These are phyloP conservation scores for Drosophila ambigua DNA, from an alignment of 1,140 invertebrate genomes.

Conservation along the genomic window DNA sequence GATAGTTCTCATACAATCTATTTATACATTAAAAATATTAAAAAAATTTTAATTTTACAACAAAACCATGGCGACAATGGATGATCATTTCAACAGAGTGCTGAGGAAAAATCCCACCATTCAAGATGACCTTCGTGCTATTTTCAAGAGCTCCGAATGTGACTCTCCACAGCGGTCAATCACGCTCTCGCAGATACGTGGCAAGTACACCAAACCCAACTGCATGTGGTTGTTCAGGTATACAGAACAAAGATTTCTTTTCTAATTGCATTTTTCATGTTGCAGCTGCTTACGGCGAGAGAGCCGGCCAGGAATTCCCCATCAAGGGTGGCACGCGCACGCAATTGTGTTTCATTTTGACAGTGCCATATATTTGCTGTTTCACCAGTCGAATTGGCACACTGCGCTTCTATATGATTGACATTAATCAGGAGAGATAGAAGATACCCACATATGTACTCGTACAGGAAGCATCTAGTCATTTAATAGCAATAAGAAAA, in stretches of 20 bases:
- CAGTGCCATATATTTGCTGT: constrained; percentile 48
- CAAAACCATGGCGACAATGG: constrained; percentile 40
- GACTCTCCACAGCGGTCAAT: constrained; percentile 43
- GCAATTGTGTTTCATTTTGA: constrained; percentile 55
- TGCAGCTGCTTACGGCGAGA: constrained; percentile 44
- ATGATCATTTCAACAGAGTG: constrained; percentile 54
- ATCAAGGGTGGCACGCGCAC: constrained; percentile 45
- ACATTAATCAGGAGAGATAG: constrained; percentile 8
- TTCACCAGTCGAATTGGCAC: constrained; percentile 54
- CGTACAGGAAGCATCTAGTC: constrained; percentile 10
- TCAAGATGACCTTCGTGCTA: constrained; percentile 22
- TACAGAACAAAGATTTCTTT: background rate
- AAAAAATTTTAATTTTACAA: background rate
- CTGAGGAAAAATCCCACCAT: constrained; percentile 38
- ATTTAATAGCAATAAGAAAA: constrained; percentile 19
- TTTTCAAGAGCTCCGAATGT: constrained; percentile 34
- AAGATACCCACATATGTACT: background rate
- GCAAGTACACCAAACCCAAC: constrained; percentile 26
- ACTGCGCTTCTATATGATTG: constrained; percentile 41
- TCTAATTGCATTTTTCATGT: constrained; percentile 3
- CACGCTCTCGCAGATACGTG: constrained; percentile 58
- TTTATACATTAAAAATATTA: background rate
- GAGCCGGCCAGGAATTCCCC: constrained; percentile 52
- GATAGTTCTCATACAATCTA: background rate
- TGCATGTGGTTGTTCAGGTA: background rate